A percentile compares a stretch with the other conserved stretches of the same genome.
Conservation (phyloP, 1,140 invertebrate genomes). For the Aphidius gifuensis region DNA sequence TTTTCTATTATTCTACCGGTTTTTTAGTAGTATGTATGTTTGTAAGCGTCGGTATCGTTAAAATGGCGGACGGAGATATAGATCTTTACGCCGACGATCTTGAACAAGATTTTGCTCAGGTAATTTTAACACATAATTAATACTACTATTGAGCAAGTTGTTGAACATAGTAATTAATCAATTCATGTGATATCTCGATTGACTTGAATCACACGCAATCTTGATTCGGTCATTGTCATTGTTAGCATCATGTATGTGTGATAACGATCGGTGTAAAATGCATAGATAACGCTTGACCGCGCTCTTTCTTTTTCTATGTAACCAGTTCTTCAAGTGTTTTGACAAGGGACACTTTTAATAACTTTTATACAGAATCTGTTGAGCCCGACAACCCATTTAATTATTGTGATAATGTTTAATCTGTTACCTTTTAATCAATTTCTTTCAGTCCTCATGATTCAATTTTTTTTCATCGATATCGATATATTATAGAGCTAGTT, state of each 20-base stretch:
- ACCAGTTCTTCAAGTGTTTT: background rate
- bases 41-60: slow-evolving; percentile 54
- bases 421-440: too few relatives aligned
- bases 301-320: background rate
- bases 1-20: too few relatives aligned
- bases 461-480: too few relatives aligned
- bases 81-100: slow-evolving; percentile 96
- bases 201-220: slow-evolving; percentile 22
- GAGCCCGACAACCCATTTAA: too few relatives aligned
- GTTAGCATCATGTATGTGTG: slow-evolving; percentile 34
- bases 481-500: too few relatives aligned
- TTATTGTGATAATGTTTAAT: too few relatives aligned
- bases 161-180: background rate
- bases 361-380: too few relatives aligned
- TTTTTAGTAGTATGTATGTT: background rate
- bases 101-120: slow-evolving; percentile 90
- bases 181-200: slow-evolving; percentile 17
- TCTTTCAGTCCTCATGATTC: too few relatives aligned
- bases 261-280: slow-evolving; percentile 33
- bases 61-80: slow-evolving; percentile 95
- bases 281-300: slow-evolving; percentile 19
- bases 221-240: slow-evolving; percentile 19
- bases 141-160: background rate
- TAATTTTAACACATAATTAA: slow-evolving; percentile 51
- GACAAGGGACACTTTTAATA: too few relatives aligned